Evolutionary conservation across 2,888 invertebrate species (phyloP).

Genomic region (Pristionchus entomophagus): DNA sequence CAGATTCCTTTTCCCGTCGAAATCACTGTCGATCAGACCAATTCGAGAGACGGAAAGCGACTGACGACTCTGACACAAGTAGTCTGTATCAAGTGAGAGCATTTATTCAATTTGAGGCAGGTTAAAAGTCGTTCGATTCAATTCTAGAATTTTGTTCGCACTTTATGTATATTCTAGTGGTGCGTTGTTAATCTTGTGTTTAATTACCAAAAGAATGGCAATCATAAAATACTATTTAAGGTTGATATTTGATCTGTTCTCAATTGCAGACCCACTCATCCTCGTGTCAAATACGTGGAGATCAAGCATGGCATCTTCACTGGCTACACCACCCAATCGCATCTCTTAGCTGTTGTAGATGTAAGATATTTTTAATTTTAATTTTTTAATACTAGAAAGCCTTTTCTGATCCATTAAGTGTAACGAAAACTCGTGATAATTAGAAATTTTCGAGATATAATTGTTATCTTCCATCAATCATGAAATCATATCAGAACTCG

Average conservation of each 20-base stretch:
- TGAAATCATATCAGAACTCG: constrained; percentile 47
- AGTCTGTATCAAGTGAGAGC: constrained; percentile 67
- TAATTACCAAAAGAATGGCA: too few species aligned
- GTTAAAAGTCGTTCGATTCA: too few species aligned
- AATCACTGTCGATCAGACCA: constrained; percentile 60
- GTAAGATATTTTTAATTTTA: too few species aligned
- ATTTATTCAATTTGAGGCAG: too few species aligned
- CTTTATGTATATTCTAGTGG: too few species aligned
- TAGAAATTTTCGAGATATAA: not conserved
- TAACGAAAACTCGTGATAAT: too few species aligned
- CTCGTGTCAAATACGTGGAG: constrained; percentile 64
- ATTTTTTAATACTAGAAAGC: too few species aligned
- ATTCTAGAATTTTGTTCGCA: too few species aligned
- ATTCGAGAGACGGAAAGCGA: constrained; percentile 47
- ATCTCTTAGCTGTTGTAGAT: constrained; percentile 47
- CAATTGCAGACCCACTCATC: constrained; percentile 59
- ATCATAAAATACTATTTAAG: too few species aligned
- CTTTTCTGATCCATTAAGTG: too few species aligned
- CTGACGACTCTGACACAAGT: constrained; percentile 62
- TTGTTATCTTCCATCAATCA: not conserved
- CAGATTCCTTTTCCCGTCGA: constrained; percentile 65
- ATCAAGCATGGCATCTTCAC: constrained; percentile 72
- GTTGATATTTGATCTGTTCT: too few species aligned
- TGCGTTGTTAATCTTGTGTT: too few species aligned
- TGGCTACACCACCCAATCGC: constrained; percentile 62